These are phyloP conservation scores for Albula goreensis DNA, from an alignment of 2,113 vertebrate species.

Conservation along the genomic window DNA sequence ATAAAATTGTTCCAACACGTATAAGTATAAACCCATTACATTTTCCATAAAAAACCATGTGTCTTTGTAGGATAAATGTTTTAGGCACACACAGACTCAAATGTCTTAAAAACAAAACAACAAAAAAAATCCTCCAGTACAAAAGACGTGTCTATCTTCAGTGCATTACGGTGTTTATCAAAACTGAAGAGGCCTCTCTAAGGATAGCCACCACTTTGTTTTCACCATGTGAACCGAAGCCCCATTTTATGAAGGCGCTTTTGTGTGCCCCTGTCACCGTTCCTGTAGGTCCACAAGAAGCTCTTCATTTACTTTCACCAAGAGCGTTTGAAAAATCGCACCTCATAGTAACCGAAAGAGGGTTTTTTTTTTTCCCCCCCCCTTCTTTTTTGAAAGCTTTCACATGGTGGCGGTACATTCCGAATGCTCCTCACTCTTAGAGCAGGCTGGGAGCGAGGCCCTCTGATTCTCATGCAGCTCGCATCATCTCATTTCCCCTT, in stretches of 20 bases:
- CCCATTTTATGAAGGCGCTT: slow-evolving; percentile 42
- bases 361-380: slow-evolving; percentile 9
- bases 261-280: slow-evolving; percentile 53
- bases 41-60: neutral
- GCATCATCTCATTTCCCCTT: slow-evolving; percentile 54
- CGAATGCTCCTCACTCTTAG: slow-evolving; percentile 45
- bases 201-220: slow-evolving; percentile 28
- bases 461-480: slow-evolving; percentile 65
- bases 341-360: slow-evolving; percentile 53
- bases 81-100: neutral
- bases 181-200: slow-evolving; percentile 13
- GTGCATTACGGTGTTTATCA: neutral
- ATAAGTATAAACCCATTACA: neutral
- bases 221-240: slow-evolving; percentile 38
- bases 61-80: neutral
- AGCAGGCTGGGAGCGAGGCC: slow-evolving; percentile 41
- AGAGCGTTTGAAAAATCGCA: slow-evolving; percentile 64
- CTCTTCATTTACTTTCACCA: slow-evolving; percentile 69
- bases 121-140: neutral
- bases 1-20: neutral
- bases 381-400: slow-evolving; percentile 8
- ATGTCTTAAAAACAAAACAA: neutral
- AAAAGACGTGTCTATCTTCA: slow-evolving; percentile 5
- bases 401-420: slow-evolving; percentile 55
- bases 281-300: slow-evolving; percentile 64